Evolutionary conservation across 2,888 invertebrate species (phyloP).

Genomic region (Camptogramma bilineatum): DNA sequence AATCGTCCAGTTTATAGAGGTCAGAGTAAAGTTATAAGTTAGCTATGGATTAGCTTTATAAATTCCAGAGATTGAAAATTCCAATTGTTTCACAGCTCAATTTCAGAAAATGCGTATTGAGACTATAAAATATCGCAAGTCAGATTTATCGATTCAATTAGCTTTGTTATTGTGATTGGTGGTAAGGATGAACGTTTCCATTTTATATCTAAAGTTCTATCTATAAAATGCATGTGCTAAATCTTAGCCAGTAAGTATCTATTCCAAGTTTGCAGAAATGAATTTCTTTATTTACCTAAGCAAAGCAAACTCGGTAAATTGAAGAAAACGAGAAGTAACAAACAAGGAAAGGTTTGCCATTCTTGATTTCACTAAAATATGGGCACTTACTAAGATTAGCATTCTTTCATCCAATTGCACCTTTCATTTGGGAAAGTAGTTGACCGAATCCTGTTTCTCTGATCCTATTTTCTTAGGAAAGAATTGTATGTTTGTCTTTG

Average conservation of each 20-base stretch:
- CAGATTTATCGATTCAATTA: slow-evolving; percentile 26
- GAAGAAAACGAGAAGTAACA: slow-evolving; percentile 22
- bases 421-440: slow-evolving; percentile 46
- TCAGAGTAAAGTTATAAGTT: slow-evolving; percentile 45
- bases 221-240: neutral
- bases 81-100: slow-evolving; percentile 13
- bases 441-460: slow-evolving; percentile 31
- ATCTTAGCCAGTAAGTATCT: neutral
- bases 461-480: slow-evolving; percentile 34
- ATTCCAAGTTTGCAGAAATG: neutral
- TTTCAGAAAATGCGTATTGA: slow-evolving; percentile 20
- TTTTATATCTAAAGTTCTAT: neutral
- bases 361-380: slow-evolving; percentile 32
- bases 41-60: slow-evolving; percentile 35
- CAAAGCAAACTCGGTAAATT: slow-evolving; percentile 9
- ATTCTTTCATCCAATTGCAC: slow-evolving; percentile 42
- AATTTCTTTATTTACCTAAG: slow-evolving; percentile 11
- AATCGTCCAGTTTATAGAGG: slow-evolving; percentile 48
- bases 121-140: slow-evolving; percentile 17
- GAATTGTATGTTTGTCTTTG: slow-evolving; percentile 20
- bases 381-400: slow-evolving; percentile 43
- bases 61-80: slow-evolving; percentile 28
- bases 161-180: slow-evolving; percentile 2
- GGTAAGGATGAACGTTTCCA: neutral
- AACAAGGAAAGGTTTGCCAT: slow-evolving; percentile 27